Evolutionary conservation across 2,888 invertebrate genomes (phyloP).

Genomic region (Myopa testacea): DNA sequence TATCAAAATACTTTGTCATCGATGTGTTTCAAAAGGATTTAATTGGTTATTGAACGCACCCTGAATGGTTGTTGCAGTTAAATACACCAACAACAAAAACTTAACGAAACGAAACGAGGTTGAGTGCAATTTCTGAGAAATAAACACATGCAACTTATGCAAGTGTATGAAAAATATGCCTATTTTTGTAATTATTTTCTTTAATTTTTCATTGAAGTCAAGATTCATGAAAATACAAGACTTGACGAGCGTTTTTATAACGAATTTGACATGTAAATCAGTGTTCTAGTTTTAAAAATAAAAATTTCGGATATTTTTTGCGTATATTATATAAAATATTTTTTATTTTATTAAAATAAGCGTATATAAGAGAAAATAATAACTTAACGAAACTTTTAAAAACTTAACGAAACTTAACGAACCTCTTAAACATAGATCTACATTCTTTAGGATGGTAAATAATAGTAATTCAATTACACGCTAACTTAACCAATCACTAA

Average conservation of each 20-base stretch:
- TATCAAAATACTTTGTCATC: background rate
- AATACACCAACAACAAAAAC: background rate
- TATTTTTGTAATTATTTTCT: too few relatives aligned
- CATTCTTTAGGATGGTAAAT: background rate
- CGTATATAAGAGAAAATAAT: background rate
- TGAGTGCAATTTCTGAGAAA: background rate
- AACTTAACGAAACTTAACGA: conserved; percentile 19
- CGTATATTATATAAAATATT: too few relatives aligned
- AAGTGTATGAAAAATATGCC: background rate
- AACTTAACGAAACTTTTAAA: conserved; percentile 7
- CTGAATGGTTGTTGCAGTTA: too few relatives aligned
- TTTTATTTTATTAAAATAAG: too few relatives aligned
- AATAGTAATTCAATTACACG: background rate
- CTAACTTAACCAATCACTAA: too few relatives aligned
- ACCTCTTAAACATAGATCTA: background rate
- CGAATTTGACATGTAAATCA: too few relatives aligned
- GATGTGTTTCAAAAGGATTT: conserved; percentile 5
- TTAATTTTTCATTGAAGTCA: too few relatives aligned
- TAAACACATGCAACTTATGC: background rate
- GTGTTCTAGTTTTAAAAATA: too few relatives aligned
- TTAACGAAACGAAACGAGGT: conserved; percentile 1
- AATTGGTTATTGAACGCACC: conserved; percentile 5
- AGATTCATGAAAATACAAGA: too few relatives aligned
- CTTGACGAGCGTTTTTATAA: too few relatives aligned
- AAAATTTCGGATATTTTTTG: too few relatives aligned